Conservation (phyloP, 1,140 invertebrate species). For the Drosophila tristis region DNA sequence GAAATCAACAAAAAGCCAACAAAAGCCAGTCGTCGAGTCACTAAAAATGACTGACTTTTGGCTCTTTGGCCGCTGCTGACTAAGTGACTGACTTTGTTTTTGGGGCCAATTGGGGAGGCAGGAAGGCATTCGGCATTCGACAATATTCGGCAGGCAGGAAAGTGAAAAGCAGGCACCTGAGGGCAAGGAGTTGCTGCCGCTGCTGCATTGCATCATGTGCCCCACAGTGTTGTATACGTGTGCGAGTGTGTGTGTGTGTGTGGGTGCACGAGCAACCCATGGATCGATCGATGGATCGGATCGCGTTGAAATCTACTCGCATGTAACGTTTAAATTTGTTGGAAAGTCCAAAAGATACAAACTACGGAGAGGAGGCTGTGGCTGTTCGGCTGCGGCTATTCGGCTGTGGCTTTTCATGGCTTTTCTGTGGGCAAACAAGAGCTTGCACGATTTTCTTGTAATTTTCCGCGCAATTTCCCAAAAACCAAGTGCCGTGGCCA, state of each 20-base stretch:
- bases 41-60: constrained; percentile 71
- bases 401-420: constrained; percentile 53
- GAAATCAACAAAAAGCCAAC: constrained; percentile 60
- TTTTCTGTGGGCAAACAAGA: constrained; percentile 68
- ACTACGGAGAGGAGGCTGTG: background rate
- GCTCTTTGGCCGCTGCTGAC: constrained; percentile 30
- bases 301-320: constrained; percentile 80
- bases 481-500: constrained; percentile 45
- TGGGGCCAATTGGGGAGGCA: constrained; percentile 55
- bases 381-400: background rate
- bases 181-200: constrained; percentile 69
- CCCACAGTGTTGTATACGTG: constrained; percentile 27
- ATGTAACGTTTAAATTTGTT: constrained; percentile 82
- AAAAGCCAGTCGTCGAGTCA: constrained; percentile 44
- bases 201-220: constrained; percentile 40
- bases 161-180: constrained; percentile 70
- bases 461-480: constrained; percentile 73
- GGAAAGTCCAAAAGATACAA: constrained; percentile 16
- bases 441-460: constrained; percentile 80
- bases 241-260: constrained; percentile 35
- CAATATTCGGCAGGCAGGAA: constrained; percentile 53
- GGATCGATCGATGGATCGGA: constrained; percentile 21
- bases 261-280: constrained; percentile 72
- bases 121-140: constrained; percentile 31
- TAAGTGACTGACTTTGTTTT: constrained; percentile 56